Percentiles rank a stretch among this genome's conserved stretches.
Conservation (phyloP, 2,888 invertebrate species). For the Quadriops clusia region DNA sequence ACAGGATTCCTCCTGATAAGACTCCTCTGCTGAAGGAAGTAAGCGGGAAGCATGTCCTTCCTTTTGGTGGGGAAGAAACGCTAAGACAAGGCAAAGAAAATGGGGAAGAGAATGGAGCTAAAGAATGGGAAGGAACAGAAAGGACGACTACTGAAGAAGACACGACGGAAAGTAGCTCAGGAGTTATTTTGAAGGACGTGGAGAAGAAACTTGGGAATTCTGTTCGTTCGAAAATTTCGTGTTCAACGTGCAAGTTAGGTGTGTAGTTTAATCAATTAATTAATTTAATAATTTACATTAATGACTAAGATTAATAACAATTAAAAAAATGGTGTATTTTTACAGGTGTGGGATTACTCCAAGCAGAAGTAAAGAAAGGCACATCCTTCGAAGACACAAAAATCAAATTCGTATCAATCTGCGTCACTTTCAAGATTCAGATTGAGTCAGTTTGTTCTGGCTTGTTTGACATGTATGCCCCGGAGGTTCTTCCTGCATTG, state of each 20-base stretch:
- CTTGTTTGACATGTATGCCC: constrained; percentile 68
- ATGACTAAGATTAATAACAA: not conserved
- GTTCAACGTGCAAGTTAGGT: constrained; percentile 21
- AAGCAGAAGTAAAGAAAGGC: constrained; percentile 60
- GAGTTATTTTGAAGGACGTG: constrained; percentile 4
- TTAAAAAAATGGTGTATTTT: not conserved
- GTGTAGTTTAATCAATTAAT: constrained; percentile 8
- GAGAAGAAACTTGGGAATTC: constrained; percentile 14
- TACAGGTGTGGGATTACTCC: constrained; percentile 62
- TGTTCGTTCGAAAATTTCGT: constrained; percentile 17
- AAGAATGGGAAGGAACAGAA: no score
- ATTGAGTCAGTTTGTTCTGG: constrained; percentile 76
- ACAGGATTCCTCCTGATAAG: constrained; percentile 15
- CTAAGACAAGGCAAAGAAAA: no score
- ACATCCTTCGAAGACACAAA: constrained; percentile 69
- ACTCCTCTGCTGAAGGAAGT: constrained; percentile 14
- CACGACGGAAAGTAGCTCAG: no score
- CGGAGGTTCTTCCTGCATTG: constrained; percentile 39
- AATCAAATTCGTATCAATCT: constrained; percentile 68
- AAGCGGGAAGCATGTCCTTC: constrained; percentile 14
- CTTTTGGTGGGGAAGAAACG: no score
- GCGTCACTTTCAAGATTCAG: constrained; percentile 74
- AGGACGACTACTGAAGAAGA: no score
- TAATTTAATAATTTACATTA: constrained; percentile 4
- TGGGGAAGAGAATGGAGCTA: no score